Conservation (phyloP, 2,113 vertebrate genomes). For the Sinocyclocheilus rhinocerous region DNA sequence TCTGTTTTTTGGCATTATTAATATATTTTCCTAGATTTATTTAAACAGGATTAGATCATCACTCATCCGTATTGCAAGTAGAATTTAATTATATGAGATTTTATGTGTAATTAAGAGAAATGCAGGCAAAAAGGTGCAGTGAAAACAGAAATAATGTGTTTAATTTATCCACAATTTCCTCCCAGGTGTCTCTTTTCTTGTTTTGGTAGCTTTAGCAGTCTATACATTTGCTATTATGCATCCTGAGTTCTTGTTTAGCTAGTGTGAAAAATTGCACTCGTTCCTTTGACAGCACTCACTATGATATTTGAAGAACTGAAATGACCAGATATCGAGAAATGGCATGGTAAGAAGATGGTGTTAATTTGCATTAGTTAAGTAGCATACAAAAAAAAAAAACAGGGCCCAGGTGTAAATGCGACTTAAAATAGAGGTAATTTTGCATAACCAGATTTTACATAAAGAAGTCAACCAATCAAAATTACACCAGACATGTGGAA, state of each 20-base stretch:
- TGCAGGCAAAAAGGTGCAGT: background rate
- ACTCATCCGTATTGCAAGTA: background rate
- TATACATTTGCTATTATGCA: background rate
- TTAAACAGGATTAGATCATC: background rate
- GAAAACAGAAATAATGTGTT: background rate
- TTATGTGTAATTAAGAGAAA: background rate
- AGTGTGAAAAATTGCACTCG: background rate
- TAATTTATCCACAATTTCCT: background rate
- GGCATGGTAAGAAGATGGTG: background rate
- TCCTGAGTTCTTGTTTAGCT: background rate
- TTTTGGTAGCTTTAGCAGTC: background rate
- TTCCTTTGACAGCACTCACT: background rate
- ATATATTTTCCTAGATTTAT: background rate
- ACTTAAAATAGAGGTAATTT: background rate
- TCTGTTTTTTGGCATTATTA: background rate
- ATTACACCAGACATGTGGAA: background rate
- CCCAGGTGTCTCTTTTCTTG: background rate
- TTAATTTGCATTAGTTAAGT: background rate
- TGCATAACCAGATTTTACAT: background rate
- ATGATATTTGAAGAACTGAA: background rate
- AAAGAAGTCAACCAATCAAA: background rate
- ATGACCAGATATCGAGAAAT: background rate
- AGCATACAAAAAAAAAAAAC: background rate
- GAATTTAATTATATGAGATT: background rate
- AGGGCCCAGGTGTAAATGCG: background rate